These are phyloP conservation scores for Prinia subflava DNA, from an alignment of 2,113 vertebrate genomes.

Conservation along the genomic window DNA sequence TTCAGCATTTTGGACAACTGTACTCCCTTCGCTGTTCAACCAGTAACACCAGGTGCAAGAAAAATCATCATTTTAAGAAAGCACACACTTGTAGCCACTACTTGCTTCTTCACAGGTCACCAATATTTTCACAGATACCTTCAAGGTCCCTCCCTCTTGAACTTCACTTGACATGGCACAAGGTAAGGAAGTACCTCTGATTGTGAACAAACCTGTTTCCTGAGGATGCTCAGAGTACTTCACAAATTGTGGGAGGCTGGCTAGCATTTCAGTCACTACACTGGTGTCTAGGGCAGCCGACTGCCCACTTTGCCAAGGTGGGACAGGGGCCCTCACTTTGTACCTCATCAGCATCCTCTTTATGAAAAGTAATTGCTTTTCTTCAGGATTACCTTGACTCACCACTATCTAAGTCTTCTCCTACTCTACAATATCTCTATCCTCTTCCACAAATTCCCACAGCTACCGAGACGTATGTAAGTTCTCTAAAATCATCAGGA, in stretches of 20 bases:
- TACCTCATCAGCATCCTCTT: background rate
- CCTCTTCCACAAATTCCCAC: background rate
- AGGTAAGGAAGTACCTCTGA: background rate
- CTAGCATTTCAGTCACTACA: background rate
- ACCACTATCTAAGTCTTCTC: background rate
- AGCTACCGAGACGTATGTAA: background rate
- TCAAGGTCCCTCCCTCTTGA: background rate
- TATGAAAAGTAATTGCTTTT: background rate
- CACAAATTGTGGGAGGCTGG: background rate
- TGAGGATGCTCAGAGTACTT: background rate
- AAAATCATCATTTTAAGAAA: background rate
- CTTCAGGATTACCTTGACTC: background rate
- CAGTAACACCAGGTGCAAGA: fast-evolving
- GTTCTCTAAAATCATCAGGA: background rate
- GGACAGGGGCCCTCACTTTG: background rate
- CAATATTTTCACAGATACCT: background rate
- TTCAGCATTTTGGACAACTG: constrained; percentile 45
- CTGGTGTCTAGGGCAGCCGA: background rate
- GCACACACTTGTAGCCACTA: background rate
- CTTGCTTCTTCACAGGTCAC: background rate
- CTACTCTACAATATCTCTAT: background rate
- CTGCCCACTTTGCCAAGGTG: background rate
- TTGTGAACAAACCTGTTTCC: background rate
- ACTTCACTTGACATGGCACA: background rate
- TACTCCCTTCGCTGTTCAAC: background rate